phyloP scores from a whole-genome alignment of 2,113 vertebrate species.

The Muntiacus muntjak region DNA sequence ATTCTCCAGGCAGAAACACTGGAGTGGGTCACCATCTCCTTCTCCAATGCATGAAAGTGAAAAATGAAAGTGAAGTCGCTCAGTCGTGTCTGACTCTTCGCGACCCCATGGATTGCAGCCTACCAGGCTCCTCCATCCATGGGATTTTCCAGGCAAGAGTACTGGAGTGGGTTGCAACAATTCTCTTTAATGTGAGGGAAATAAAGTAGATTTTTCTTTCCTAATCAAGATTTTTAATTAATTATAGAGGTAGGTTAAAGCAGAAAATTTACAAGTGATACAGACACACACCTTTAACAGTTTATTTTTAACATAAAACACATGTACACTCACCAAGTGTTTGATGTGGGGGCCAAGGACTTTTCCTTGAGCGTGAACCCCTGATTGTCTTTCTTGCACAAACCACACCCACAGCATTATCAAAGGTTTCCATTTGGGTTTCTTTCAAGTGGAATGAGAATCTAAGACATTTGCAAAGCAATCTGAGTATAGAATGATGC shows the following conservation, averaged over 20 bases:
- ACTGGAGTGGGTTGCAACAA: background rate
- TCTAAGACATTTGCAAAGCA: slow-evolving; percentile 36
- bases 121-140: no score
- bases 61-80: no score
- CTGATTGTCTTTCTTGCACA: slow-evolving; percentile 14
- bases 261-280: background rate
- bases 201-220: background rate
- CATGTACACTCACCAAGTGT: background rate
- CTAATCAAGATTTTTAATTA: background rate
- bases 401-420: background rate
- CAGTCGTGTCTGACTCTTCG: no score
- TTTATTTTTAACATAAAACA: slow-evolving; percentile 50
- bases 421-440: slow-evolving; percentile 17
- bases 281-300: background rate
- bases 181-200: background rate
- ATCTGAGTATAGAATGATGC: background rate
- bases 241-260: background rate
- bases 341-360: slow-evolving; percentile 21
- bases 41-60: no score
- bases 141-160: no score
- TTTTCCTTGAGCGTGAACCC: background rate
- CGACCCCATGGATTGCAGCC: no score
- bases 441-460: slow-evolving; percentile 5
- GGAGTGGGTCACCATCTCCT: no score
- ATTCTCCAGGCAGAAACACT: no score